phyloP scores from a whole-genome alignment of 2,888 invertebrate species.

The Thysanoteuthis rhombus region DNA sequence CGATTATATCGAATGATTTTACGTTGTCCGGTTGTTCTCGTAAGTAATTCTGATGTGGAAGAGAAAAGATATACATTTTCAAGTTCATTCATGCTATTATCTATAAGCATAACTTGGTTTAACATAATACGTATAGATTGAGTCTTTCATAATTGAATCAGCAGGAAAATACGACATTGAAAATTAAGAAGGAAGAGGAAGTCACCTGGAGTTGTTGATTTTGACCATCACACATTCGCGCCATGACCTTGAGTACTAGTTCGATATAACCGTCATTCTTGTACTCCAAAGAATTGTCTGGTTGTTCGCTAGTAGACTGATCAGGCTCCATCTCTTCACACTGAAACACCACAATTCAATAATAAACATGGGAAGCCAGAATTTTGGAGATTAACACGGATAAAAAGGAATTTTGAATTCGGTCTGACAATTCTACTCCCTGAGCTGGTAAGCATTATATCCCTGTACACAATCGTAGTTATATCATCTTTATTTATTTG shows the following conservation, averaged over 20 bases:
- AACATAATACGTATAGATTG: too few species aligned
- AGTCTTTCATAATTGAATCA: too few species aligned
- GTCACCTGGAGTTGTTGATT: conserved; percentile 64
- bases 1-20: conserved; percentile 67
- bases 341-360: conserved; percentile 25
- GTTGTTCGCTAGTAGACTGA: conserved; percentile 34
- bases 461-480: too few species aligned
- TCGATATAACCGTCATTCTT: conserved; percentile 68
- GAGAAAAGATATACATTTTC: not conserved
- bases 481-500: too few species aligned
- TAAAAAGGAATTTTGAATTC: too few species aligned
- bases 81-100: too few species aligned
- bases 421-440: too few species aligned
- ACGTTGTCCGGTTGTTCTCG: conserved; percentile 68
- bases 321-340: conserved; percentile 42
- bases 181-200: not conserved
- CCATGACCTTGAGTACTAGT: conserved; percentile 67
- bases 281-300: conserved; percentile 47
- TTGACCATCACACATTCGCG: conserved; percentile 68
- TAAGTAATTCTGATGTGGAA: conserved; percentile 62
- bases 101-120: too few species aligned
- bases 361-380: not conserved
- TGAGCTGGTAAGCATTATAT: too few species aligned
- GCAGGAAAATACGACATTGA: too few species aligned
- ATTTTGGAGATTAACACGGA: not conserved